phyloP scores from a whole-genome alignment of 2,797 vertebrate genomes.

The Trichosurus vulpecula region DNA sequence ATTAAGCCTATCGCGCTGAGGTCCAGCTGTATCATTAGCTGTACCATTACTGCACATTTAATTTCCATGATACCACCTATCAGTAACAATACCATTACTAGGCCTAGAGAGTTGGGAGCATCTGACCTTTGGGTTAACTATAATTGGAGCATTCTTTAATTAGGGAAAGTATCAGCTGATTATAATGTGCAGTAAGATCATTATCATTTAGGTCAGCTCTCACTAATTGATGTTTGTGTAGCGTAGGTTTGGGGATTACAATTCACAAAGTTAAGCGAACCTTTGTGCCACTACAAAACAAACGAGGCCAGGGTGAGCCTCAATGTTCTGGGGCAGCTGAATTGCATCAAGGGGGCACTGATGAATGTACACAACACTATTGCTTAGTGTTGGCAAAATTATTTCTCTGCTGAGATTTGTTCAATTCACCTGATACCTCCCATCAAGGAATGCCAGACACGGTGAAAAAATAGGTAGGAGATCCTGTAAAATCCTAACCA shows the following conservation, averaged over 20 bases:
- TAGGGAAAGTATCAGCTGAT: conserved; percentile 75
- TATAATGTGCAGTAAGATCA: conserved; percentile 76
- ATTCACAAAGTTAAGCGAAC: conserved; percentile 41
- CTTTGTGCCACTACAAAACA: conserved; percentile 35
- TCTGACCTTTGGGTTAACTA: conserved; percentile 77
- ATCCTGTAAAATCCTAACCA: fast-evolving
- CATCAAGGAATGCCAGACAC: too few relatives aligned
- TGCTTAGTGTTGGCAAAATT: not conserved
- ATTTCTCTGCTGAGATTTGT: not conserved
- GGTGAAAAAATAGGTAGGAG: not conserved
- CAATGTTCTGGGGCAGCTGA: conserved; percentile 2
- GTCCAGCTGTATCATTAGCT: conserved; percentile 66
- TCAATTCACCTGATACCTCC: not conserved
- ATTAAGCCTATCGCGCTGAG: conserved; percentile 73
- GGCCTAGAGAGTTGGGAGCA: conserved; percentile 72
- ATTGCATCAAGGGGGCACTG: not conserved
- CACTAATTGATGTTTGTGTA: conserved; percentile 79
- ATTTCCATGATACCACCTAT: conserved; percentile 58
- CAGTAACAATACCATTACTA: conserved; percentile 61
- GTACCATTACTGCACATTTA: conserved; percentile 57
- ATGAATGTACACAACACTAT: not conserved
- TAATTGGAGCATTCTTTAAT: conserved; percentile 81
- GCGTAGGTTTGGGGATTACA: conserved; percentile 62
- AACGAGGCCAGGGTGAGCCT: not conserved
- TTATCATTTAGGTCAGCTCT: conserved; percentile 78